Evolutionary conservation across 2,113 vertebrate species (phyloP), one percentile per base, ranked within the genome.

Genomic region (Otis tarda): DNA sequence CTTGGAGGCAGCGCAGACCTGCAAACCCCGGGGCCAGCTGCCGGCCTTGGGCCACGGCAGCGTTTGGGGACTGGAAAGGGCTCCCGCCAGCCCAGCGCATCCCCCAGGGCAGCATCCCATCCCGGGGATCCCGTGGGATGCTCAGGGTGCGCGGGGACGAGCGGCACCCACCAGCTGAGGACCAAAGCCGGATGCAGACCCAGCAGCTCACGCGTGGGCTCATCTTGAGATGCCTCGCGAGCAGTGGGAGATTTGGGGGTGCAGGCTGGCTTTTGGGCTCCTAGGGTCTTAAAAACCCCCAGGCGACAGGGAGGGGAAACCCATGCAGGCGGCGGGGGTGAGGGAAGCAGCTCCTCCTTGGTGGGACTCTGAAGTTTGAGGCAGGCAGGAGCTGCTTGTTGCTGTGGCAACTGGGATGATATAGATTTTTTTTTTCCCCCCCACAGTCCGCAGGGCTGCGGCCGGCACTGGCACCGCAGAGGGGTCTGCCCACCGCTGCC

Each of bases 41-140:
- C 83, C 1, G 9, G 24, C 77, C 68, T 59, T 5, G 0, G 75
- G 81, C 49, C 78, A 27, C 1, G 0, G 6, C 0, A 0, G 47
- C 2, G 0, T 68, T 63, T 55, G 84, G 59, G 73, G 73, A 68
- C 7, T 56, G 19, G 10, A 21, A 71, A 28, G 30, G 70, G 16
- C 83, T 73, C 78, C 43, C 8, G 1, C 63, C 5, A 2, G 17
- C 15, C 33, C 55, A 18, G 17, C 4, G 4, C 47, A n/a, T 59
- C 55, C 49, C 37, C 45, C 23, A 5, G 3, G 9, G 35, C 31
- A 25, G 9, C 53, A 31, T 30, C 65, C 50, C 35, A 4, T 2
- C 49, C 13, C 0, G 49, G 28, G 19, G 6, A 77, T 24, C 56
- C 89, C 10, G 0, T 3, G 4, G 77, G 52, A 6, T 53, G 83